phyloP scores from a whole-genome alignment of 2,113 vertebrate genomes.

The Hydrochoerus hydrochaeris region DNA sequence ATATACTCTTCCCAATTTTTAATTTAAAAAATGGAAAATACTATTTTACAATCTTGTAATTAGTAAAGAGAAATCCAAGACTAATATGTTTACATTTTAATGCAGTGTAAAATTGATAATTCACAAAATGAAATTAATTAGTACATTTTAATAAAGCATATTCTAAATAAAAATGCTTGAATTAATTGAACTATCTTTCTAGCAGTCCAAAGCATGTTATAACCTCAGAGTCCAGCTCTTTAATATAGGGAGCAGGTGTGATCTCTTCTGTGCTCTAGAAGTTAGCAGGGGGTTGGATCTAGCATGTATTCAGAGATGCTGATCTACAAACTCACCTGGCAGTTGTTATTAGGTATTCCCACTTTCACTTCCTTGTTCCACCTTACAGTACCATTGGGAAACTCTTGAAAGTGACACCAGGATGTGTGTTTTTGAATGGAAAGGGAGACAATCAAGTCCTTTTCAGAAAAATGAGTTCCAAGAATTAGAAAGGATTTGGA shows the following conservation, averaged over 20 bases:
- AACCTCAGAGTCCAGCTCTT: not conserved
- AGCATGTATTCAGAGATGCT: not conserved
- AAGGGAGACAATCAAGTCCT: not conserved
- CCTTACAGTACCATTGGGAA: not conserved
- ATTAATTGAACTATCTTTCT: constrained; percentile 41
- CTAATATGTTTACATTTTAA: not conserved
- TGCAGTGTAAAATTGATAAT: not conserved
- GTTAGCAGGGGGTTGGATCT: not conserved
- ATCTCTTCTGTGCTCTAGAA: not conserved
- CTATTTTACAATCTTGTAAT: not conserved
- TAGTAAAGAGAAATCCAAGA: constrained; percentile 1
- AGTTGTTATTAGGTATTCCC: not conserved
- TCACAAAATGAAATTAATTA: constrained; percentile 39
- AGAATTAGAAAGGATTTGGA: constrained; percentile 11
- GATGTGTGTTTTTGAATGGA: not conserved
- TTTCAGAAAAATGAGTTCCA: not conserved
- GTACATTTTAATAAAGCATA: not conserved
- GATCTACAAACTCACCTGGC: not conserved
- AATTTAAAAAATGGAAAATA: not conserved
- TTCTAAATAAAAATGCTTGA: constrained; percentile 20
- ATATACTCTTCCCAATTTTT: not conserved
- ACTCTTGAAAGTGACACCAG: not conserved
- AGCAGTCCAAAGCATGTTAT: not conserved
- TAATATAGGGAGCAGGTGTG: not conserved
- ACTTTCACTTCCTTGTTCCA: not conserved